Conservation (phyloP, 2,888 invertebrate species). For the Eulithis prunata region DNA sequence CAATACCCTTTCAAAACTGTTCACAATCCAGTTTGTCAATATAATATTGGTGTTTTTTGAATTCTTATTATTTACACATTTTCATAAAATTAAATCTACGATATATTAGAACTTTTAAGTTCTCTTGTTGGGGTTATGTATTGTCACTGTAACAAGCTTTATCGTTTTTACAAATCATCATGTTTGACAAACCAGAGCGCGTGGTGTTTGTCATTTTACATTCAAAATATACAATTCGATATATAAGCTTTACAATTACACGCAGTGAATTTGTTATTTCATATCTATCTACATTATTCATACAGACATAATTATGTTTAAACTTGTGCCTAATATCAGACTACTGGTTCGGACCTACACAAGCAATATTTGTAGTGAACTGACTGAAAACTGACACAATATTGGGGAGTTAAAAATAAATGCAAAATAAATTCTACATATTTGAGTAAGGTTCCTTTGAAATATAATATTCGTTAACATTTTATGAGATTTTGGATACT, state of each 20-base stretch:
- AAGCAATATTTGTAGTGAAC: constrained; percentile 26
- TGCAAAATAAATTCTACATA: constrained; percentile 36
- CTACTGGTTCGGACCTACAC: constrained; percentile 34
- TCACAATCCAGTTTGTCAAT: constrained; percentile 22
- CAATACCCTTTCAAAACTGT: constrained; percentile 4
- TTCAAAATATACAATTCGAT: constrained; percentile 50
- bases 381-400: constrained; percentile 13
- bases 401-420: constrained; percentile 41
- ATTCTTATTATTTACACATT: constrained; percentile 27
- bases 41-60: constrained; percentile 7
- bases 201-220: constrained; percentile 28
- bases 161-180: constrained; percentile 17
- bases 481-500: constrained; percentile 50
- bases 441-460: constrained; percentile 14
- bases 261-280: constrained; percentile 57
- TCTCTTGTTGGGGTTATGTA: constrained; percentile 21
- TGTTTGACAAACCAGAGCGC: constrained; percentile 25
- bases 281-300: constrained; percentile 55
- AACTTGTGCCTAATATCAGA: constrained; percentile 29
- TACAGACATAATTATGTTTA: constrained; percentile 44
- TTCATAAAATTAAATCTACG: constrained; percentile 11
- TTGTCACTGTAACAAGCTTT: constrained; percentile 26
- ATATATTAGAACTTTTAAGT: constrained; percentile 15
- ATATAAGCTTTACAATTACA: constrained; percentile 44
- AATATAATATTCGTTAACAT: constrained; percentile 5